These are phyloP conservation scores for Megamerina dolium DNA, from an alignment of 2,888 invertebrate species.

Conservation along the genomic window DNA sequence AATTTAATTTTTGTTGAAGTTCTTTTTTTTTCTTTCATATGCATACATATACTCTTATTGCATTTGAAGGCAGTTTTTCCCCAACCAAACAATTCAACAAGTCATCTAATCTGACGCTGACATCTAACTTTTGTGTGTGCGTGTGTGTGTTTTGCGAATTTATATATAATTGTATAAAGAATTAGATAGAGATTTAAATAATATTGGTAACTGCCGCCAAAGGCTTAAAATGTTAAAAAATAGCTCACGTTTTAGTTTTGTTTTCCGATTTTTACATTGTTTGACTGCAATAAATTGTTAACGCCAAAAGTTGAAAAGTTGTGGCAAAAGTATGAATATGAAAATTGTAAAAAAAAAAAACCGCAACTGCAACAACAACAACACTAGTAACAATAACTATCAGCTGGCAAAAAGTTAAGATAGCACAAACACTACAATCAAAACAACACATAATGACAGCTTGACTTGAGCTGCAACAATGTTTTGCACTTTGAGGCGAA, in stretches of 20 bases:
- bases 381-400: too few species aligned
- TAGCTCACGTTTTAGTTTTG: constrained; percentile 26
- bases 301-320: constrained; percentile 12
- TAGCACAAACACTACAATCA: too few species aligned
- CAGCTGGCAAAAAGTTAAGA: too few species aligned
- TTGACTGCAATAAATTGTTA: constrained; percentile 28
- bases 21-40: too few species aligned
- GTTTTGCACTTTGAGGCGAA: neutral
- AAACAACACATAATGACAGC: neutral
- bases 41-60: neutral
- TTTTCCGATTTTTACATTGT: constrained; percentile 23
- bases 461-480: neutral
- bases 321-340: too few species aligned
- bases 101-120: constrained; percentile 4
- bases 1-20: too few species aligned
- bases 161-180: too few species aligned
- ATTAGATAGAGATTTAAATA: too few species aligned
- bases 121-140: constrained; percentile 3
- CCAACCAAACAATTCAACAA: constrained; percentile 10
- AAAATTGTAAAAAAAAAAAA: neutral
- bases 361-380: neutral
- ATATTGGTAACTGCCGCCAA: constrained; percentile 16
- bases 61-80: neutral
- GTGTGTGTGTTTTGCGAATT: neutral
- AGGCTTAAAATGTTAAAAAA: constrained; percentile 29